Evolutionary conservation across 2,113 vertebrate genomes (phyloP).

Genomic region (Erythrolamprus reginae): DNA sequence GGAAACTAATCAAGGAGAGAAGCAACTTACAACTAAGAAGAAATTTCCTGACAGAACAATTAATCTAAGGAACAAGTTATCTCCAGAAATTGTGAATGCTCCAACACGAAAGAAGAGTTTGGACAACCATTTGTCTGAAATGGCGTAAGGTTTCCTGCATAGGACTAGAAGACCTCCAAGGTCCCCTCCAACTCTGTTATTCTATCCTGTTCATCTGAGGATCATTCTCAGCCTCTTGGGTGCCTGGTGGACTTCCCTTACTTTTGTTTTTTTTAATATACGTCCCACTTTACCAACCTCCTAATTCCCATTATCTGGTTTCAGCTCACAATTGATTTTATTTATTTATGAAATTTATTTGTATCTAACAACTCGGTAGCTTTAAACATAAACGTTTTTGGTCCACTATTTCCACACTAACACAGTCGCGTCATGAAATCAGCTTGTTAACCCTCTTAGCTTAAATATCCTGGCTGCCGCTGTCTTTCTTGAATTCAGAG

Average conservation of each 20-base stretch:
- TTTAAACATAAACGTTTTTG: not conserved
- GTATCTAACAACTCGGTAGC: not conserved
- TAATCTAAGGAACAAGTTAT: too few relatives aligned
- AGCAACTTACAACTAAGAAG: too few relatives aligned
- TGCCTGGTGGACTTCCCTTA: not conserved
- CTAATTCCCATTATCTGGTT: not conserved
- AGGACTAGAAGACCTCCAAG: too few relatives aligned
- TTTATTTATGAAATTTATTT: not conserved
- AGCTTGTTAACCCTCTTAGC: not conserved
- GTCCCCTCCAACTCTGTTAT: too few relatives aligned
- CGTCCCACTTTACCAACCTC: not conserved
- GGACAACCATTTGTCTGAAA: too few relatives aligned
- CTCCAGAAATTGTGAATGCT: too few relatives aligned
- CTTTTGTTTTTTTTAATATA: not conserved
- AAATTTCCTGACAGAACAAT: too few relatives aligned
- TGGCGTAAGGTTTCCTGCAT: too few relatives aligned
- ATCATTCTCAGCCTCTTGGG: not conserved
- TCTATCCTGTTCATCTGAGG: not conserved
- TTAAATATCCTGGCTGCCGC: not conserved
- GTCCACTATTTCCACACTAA: not conserved
- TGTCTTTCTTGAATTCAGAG: not conserved
- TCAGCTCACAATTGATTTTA: not conserved
- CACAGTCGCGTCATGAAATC: not conserved
- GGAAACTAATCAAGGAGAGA: too few relatives aligned
- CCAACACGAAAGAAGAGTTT: too few relatives aligned